phyloP scores from a whole-genome alignment of 1,140 invertebrate species.

The Drosophila navojoa region DNA sequence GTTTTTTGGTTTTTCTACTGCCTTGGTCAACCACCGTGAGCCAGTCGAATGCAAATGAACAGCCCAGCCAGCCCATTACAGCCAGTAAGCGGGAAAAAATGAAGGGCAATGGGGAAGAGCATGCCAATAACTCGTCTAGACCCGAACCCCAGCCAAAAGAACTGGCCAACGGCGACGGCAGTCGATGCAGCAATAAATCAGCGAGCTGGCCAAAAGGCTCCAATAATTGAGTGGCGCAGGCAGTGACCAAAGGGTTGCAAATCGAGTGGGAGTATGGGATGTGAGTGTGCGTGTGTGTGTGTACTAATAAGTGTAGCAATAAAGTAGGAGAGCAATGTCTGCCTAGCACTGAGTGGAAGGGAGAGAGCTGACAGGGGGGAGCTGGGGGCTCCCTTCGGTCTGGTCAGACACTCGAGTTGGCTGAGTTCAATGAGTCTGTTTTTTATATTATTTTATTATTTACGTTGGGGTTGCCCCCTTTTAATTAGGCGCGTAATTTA shows the following conservation, averaged over 20 bases:
- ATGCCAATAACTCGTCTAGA: conserved; percentile 70
- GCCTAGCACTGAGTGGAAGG: conserved; percentile 1
- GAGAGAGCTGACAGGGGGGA: background rate
- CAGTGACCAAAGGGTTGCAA: conserved; percentile 47
- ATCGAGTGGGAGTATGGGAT: background rate
- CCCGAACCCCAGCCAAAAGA: conserved; percentile 26
- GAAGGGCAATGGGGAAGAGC: conserved; percentile 22
- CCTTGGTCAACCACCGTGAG: conserved; percentile 74
- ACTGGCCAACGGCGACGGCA: conserved; percentile 42
- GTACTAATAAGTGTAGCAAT: conserved; percentile 55
- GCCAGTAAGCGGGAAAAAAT: conserved; percentile 2
- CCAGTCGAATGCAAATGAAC: conserved; percentile 70
- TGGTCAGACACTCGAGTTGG: conserved; percentile 70
- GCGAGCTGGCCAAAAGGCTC: conserved; percentile 50
- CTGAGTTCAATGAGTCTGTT: conserved; percentile 55
- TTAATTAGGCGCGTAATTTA: conserved; percentile 81
- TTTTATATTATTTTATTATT: conserved; percentile 16
- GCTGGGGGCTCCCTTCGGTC: conserved; percentile 29
- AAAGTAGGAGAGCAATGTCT: conserved; percentile 59
- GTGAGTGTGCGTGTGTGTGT: background rate
- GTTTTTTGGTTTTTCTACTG: conserved; percentile 22
- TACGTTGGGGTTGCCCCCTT: conserved; percentile 28
- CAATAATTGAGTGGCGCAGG: conserved; percentile 74
- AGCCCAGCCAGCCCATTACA: conserved; percentile 35
- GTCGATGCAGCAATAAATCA: conserved; percentile 69